Base-by-base conservation (phyloP, 2,113 vertebrate genomes). In the Balaeniceps rex region DNA sequence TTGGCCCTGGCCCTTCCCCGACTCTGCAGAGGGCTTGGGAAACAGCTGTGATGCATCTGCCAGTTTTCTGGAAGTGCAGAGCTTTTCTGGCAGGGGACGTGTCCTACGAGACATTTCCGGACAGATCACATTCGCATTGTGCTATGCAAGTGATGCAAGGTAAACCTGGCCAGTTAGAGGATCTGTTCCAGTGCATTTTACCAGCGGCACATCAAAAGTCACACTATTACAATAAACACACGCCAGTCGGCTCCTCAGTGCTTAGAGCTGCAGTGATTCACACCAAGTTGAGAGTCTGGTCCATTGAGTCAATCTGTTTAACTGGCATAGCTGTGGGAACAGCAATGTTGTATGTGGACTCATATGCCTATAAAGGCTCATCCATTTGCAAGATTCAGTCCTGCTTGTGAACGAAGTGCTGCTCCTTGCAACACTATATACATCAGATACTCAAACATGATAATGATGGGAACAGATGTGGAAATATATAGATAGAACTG, bases 51-150 rank as follows among this genome's bases (percentile, higher is more conserved):
- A 40, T 79, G 19, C 13, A 40, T 82, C 60, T 84, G 61, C 77
- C 65, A 61, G n/a, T 13, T 54, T 81, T 87, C 44, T 74, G 83
- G 52, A 70, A 91, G 18, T 4, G 2, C 12, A 49, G 57, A 88
- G 40, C 31, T 83, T 72, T 72, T 40, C 87, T 89, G 83, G 65
- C 49, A 85, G 66, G 28, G 36, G 10, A 42, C 0, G 3, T 64
- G 49, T 26, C 65, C 69, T 57, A 0, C 11, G 4, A 81, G 68
- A 36, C 15, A 1, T 61, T 70, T 76, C 65, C 0, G 0, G 46
- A 29, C 78, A 40, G 66, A 31, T 77, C n/a, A 10, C 51, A 63
- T 34, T 46, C 9, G 0, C 21, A 0, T 10, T 36, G 69, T 44
- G 10, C 38, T 36, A 10, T 5, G 14, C 1, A 6, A 89, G 47